Conservation (phyloP, 2,113 vertebrate species). For the Sylvilagus bachmani region DNA sequence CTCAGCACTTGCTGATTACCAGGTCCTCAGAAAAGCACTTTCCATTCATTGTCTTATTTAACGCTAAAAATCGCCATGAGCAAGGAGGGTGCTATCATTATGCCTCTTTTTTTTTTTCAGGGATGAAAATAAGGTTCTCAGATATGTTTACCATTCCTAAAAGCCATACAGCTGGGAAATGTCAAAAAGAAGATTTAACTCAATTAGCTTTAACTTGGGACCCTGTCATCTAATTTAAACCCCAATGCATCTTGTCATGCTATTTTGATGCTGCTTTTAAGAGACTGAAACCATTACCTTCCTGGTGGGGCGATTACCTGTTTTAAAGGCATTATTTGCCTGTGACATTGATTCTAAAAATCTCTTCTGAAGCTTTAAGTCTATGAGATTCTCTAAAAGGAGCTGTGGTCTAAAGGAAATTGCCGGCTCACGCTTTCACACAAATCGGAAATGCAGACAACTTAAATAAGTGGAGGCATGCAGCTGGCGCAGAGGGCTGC, state of each 20-base stretch:
- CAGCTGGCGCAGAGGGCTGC: neutral
- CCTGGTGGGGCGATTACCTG: constrained; percentile 39
- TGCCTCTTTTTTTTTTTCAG: neutral
- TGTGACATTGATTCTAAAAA: constrained; percentile 65
- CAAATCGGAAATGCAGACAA: neutral
- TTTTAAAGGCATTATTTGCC: constrained; percentile 58
- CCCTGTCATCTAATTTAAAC: constrained; percentile 46
- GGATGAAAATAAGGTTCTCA: constrained; percentile 20
- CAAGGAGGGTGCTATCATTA: constrained; percentile 22
- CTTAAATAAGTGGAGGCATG: neutral
- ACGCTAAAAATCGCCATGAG: neutral
- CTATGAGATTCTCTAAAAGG: constrained; percentile 48
- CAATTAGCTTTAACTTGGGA: constrained; percentile 51
- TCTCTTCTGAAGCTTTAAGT: constrained; percentile 41
- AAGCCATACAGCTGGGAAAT: constrained; percentile 64
- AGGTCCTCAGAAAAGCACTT: constrained; percentile 23
- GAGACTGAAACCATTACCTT: constrained; percentile 48
- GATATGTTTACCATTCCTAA: constrained; percentile 35
- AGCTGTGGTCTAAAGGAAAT: constrained; percentile 7
- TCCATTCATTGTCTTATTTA: constrained; percentile 7
- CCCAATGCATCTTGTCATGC: constrained; percentile 23
- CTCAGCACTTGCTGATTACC: neutral
- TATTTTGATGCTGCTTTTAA: constrained; percentile 65
- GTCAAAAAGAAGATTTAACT: constrained; percentile 67
- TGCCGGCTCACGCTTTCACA: neutral